phyloP scores from a whole-genome alignment of 1,140 invertebrate species.

The Adelges cooleyi region DNA sequence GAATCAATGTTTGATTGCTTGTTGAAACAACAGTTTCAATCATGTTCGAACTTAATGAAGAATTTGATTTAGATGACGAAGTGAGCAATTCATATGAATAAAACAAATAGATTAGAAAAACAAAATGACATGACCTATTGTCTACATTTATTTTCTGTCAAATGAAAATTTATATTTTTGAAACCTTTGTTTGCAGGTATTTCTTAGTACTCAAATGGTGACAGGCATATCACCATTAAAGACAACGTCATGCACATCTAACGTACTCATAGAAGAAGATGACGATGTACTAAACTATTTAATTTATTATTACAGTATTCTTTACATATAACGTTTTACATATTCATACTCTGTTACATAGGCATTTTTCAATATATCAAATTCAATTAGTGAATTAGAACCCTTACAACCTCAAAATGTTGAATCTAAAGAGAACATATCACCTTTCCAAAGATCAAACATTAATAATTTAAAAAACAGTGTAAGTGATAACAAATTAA shows the following conservation, averaged over 20 bases:
- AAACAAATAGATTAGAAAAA: too few relatives aligned
- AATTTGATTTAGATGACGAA: conserved; percentile 21
- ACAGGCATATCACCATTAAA: neutral
- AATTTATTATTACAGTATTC: neutral
- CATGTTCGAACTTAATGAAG: conserved; percentile 23
- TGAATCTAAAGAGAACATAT: neutral
- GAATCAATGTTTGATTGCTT: too few relatives aligned
- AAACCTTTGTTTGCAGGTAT: neutral
- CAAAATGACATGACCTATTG: too few relatives aligned
- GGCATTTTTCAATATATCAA: neutral
- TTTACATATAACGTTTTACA: neutral
- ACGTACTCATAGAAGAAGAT: neutral
- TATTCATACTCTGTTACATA: neutral
- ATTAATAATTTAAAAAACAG: neutral
- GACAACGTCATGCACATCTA: too few relatives aligned
- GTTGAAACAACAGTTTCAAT: too few relatives aligned
- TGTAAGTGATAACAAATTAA: conserved; percentile 1
- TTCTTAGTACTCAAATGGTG: conserved; percentile 17
- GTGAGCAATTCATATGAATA: neutral
- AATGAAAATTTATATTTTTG: neutral
- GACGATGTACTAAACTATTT: neutral
- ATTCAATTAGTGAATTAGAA: neutral
- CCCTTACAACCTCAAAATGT: neutral
- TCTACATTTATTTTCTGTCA: too few relatives aligned
- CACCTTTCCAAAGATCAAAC: too few relatives aligned